A percentile compares a stretch with the other conserved stretches of the same genome.
phyloP scores from a whole-genome alignment of 2,797 vertebrate species.

The Lindbergichthys nudifrons region DNA sequence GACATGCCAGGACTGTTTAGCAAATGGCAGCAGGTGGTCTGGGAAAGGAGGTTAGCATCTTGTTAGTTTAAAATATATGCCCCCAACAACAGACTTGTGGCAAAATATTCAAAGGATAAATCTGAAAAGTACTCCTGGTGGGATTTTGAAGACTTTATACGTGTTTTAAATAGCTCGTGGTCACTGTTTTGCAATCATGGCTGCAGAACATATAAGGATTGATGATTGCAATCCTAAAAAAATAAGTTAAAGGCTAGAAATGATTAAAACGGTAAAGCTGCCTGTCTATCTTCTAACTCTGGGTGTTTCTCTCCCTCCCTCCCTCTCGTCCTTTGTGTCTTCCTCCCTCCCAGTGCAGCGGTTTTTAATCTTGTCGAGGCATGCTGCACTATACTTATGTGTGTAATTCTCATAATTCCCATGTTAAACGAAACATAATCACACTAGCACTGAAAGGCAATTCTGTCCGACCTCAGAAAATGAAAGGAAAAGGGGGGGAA shows the following conservation, averaged over 20 bases:
- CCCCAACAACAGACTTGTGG: slow-evolving; percentile 19
- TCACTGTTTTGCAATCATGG: slow-evolving; percentile 21
- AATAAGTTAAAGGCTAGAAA: slow-evolving; percentile 34
- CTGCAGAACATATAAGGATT: slow-evolving; percentile 16
- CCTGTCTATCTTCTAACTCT: slow-evolving; percentile 24
- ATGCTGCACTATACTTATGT: slow-evolving; percentile 50
- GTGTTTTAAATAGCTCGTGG: slow-evolving; percentile 21
- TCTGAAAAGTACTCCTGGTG: slow-evolving; percentile 5
- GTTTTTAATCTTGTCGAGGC: slow-evolving; percentile 72
- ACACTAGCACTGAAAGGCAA: slow-evolving; percentile 73
- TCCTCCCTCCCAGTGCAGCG: slow-evolving; percentile 41
- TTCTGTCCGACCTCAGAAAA: slow-evolving; percentile 75
- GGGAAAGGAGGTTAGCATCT: slow-evolving; percentile 32
- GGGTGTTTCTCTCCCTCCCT: slow-evolving; percentile 21
- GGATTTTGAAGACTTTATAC: slow-evolving; percentile 3
- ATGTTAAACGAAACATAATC: slow-evolving; percentile 79
- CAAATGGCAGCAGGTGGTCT: slow-evolving; percentile 30
- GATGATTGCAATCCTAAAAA: slow-evolving; percentile 24
- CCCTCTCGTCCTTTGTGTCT: slow-evolving; percentile 16
- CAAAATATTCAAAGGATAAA: slow-evolving; percentile 31
- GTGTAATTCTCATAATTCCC: slow-evolving; percentile 77
- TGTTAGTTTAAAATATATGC: slow-evolving; percentile 53
- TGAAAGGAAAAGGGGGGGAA: slow-evolving; percentile 60
- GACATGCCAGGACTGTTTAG: slow-evolving; percentile 27
- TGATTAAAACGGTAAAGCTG: slow-evolving; percentile 67